Base-by-base conservation (phyloP, 2,888 invertebrate genomes). In the Myopa tessellatipennis region DNA sequence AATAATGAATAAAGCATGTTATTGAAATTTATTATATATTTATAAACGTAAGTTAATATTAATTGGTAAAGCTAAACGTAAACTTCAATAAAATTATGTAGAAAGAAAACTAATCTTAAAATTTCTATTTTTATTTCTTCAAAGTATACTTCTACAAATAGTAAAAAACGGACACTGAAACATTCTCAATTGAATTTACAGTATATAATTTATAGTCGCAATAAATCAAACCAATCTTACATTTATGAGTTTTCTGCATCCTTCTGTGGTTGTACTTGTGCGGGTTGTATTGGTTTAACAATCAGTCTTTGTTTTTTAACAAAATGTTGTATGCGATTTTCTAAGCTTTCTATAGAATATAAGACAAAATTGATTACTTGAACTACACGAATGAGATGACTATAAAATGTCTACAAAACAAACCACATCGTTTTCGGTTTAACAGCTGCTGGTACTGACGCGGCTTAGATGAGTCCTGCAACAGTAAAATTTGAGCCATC, bases 361-460 rank as follows among this genome's bases (percentile, higher is more conserved):
- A 14, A 36, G 18, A 38, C 63, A n/a, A 18, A 5, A 61, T 7
- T 6, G 38, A 34, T 26, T 26, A 26, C 26, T 26, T 26, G 26
- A n/a, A 67, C 4, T 12, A 4, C 5, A 45, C 5, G 16, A 52
- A 67, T 36, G 18, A 50, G 8, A 45, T 12, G 16, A 18, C 38
- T 45, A n/a, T 38, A 38, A 72, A 58, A 58, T 38, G 4, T n/a
- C 50, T 71, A 61, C 34, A 34, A 36, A 82, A 91, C 92, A 91
- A 90, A 96, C 96, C 94, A 89, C 97, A 96, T 79, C 92, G 94
- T 68, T 92, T 92, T 81, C 97, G 91, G 82, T 93, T 91, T 87
- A 96, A 88, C 52, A 97, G 88, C 1, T 94, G 94, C 80, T 92
- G 92, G 89, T 97, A 95, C 7, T 91, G 90, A 85, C 92, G 94